Percentiles rank a stretch among this genome's conserved stretches.
Evolutionary conservation across 2,888 invertebrate species (phyloP).

Genomic region (Latheticus oryzae): DNA sequence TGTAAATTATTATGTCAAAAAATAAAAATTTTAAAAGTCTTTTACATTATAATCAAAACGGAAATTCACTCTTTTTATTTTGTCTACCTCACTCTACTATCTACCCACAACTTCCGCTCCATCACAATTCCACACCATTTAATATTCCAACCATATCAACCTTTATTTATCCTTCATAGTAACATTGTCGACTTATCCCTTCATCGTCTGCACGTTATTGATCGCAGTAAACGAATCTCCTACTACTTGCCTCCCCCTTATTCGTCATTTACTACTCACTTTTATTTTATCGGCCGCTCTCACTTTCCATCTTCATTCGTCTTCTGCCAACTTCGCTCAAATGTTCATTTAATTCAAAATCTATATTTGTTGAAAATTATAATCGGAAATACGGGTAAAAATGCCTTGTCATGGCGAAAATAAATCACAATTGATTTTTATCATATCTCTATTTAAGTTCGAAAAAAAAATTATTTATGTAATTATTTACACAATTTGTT

Average conservation of each 20-base stretch:
- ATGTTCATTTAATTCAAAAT: no score
- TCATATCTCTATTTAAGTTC: no score
- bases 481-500: no score
- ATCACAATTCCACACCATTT: background rate
- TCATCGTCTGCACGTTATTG: conserved; percentile 37
- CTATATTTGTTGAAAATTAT: no score
- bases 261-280: background rate
- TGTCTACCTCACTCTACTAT: conserved; percentile 1
- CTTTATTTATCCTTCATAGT: background rate
- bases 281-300: conserved; percentile 3
- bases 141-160: conserved; percentile 6
- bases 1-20: no score
- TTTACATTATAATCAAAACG: conserved; percentile 1
- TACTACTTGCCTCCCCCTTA: background rate
- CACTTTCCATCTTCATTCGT: background rate
- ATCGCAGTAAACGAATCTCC: conserved; percentile 9
- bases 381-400: no score
- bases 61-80: conserved; percentile 4
- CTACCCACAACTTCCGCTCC: background rate
- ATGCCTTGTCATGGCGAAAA: no score
- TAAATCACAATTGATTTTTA: no score
- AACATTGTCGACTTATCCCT: conserved; percentile 7
- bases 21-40: no score
- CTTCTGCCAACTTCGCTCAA: no score
- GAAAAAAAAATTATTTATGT: no score